A percentile compares a stretch with the other conserved stretches of the same genome.
phyloP scores from a whole-genome alignment of 2,797 vertebrate species.

The Sebastes minor region DNA sequence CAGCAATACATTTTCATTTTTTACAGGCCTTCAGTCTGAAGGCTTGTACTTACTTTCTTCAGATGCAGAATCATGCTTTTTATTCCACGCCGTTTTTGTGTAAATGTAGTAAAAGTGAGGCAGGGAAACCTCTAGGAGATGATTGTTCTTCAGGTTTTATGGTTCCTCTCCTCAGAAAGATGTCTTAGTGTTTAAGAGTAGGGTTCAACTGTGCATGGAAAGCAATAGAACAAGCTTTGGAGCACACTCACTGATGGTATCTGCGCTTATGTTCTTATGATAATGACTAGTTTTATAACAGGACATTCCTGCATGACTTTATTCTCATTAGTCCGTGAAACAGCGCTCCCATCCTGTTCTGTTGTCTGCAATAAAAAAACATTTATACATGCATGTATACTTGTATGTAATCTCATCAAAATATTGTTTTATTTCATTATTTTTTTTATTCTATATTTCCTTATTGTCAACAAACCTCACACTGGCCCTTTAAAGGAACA shows the following conservation, averaged over 20 bases:
- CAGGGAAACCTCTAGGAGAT: background rate
- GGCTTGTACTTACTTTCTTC: background rate
- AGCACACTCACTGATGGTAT: background rate
- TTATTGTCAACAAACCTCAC: background rate
- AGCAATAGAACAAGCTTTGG: background rate
- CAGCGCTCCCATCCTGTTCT: background rate
- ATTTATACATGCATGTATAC: background rate
- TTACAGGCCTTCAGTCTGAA: background rate
- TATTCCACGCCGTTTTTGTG: background rate
- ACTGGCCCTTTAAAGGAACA: too few species aligned
- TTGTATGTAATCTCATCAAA: background rate
- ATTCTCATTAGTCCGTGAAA: background rate
- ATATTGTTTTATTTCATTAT: background rate
- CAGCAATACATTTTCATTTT: slow-evolving; percentile 14
- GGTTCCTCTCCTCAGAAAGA: slow-evolving; percentile 2
- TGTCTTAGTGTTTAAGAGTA: background rate
- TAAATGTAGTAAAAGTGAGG: background rate
- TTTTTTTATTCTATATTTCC: background rate
- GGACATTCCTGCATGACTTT: background rate
- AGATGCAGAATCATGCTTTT: slow-evolving; percentile 4
- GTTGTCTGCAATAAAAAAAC: background rate
- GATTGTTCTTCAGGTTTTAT: background rate
- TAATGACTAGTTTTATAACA: background rate
- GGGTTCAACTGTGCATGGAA: background rate
- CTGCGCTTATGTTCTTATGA: background rate